Evolutionary conservation across 2,797 vertebrate species (phyloP).

Genomic region (Enteromius afrohamiltoni): DNA sequence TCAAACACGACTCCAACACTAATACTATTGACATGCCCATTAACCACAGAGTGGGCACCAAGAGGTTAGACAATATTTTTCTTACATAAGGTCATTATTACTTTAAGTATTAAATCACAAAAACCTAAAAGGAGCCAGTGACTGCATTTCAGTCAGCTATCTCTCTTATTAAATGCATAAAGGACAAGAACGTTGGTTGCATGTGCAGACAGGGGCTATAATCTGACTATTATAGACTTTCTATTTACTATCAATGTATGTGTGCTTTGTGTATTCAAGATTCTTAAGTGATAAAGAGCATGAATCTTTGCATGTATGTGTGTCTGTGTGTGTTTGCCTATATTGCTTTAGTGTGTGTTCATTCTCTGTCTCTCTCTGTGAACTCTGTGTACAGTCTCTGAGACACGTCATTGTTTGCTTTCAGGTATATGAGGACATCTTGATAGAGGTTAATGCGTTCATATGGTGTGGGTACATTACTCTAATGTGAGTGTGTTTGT

Average conservation of each 20-base stretch:
- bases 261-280: background rate
- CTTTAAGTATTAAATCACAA: slow-evolving; percentile 4
- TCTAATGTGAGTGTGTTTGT: slow-evolving; percentile 64
- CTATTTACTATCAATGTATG: background rate
- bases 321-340: slow-evolving; percentile 13
- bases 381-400: slow-evolving; percentile 31
- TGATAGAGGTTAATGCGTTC: slow-evolving; percentile 66
- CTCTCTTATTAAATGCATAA: background rate
- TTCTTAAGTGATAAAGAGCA: background rate
- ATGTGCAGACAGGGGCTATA: background rate
- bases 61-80: slow-evolving; percentile 78
- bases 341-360: background rate
- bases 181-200: background rate
- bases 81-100: background rate
- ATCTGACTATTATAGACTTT: background rate
- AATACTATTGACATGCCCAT: slow-evolving; percentile 92
- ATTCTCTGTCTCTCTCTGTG: slow-evolving; percentile 23
- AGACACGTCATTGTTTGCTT: slow-evolving; percentile 54
- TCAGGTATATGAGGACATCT: slow-evolving; percentile 32
- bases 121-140: background rate
- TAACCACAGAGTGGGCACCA: slow-evolving; percentile 95
- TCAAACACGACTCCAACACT: slow-evolving; percentile 90
- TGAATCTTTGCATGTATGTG: background rate
- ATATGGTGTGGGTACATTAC: slow-evolving; percentile 53
- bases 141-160: background rate